Conservation (phyloP, 2,888 invertebrate genomes). For the Drosophila bunnanda region DNA sequence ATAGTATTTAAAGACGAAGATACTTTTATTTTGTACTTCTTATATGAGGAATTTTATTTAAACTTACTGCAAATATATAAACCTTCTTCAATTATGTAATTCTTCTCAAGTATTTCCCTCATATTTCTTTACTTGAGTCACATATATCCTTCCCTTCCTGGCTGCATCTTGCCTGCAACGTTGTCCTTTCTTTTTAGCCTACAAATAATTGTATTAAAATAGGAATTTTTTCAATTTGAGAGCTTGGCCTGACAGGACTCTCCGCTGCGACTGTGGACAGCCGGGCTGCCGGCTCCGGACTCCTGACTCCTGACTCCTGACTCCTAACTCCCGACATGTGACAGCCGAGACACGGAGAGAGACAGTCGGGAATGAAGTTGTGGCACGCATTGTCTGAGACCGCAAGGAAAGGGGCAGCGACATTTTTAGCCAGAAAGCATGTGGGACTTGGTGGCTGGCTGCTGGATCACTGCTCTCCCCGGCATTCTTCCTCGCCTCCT, state of each 20-base stretch:
- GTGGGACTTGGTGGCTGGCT: conserved; percentile 38
- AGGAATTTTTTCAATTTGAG: conserved; percentile 74
- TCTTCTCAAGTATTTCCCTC: background rate
- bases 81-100: background rate
- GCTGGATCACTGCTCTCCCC: conserved; percentile 5
- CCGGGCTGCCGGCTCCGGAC: background rate
- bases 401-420: conserved; percentile 38
- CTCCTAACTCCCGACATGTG: conserved; percentile 44
- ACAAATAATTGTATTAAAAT: conserved; percentile 66
- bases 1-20: background rate
- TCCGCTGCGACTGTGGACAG: conserved; percentile 25
- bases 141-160: background rate
- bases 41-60: background rate
- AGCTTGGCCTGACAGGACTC: conserved; percentile 55
- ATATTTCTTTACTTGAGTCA: background rate
- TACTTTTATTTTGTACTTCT: background rate
- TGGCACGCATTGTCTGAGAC: conserved; percentile 64
- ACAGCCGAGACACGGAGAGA: conserved; percentile 39
- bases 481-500: background rate
- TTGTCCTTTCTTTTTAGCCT: conserved; percentile 38
- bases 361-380: conserved; percentile 51
- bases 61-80: background rate
- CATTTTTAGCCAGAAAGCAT: conserved; percentile 53
- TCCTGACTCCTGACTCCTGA: background rate
- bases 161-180: conserved; percentile 8